Evolutionary conservation across 1,140 invertebrate species (phyloP).

Genomic region (Brachionus paranguensis): DNA sequence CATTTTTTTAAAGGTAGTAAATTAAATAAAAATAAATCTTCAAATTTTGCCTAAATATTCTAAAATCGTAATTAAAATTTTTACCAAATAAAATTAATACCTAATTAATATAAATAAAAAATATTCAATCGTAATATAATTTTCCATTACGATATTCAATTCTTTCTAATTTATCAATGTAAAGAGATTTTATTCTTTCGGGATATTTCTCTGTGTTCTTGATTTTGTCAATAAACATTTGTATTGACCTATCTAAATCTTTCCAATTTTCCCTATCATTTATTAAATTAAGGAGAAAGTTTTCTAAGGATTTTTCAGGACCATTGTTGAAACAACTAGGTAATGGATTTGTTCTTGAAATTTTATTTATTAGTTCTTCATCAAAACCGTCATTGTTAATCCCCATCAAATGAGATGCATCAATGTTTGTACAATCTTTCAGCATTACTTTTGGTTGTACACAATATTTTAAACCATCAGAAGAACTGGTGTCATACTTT

Average conservation of each 20-base stretch:
- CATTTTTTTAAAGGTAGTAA: too few species aligned
- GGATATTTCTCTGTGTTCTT: too few species aligned
- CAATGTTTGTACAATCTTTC: neutral
- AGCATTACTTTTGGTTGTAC: neutral
- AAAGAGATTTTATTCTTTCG: too few species aligned
- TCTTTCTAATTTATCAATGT: too few species aligned
- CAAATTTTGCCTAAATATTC: too few species aligned
- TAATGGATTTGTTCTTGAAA: neutral
- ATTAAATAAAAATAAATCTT: too few species aligned
- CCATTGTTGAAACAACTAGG: neutral
- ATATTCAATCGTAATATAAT: too few species aligned
- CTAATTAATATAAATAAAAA: too few species aligned
- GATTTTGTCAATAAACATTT: too few species aligned
- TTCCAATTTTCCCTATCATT: neutral
- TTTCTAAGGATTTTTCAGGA: neutral
- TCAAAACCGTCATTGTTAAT: neutral
- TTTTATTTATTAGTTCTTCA: neutral
- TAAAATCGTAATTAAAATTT: too few species aligned
- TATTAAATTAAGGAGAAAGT: neutral
- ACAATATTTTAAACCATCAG: neutral
- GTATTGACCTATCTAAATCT: neutral
- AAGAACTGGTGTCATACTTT: neutral
- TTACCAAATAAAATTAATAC: too few species aligned
- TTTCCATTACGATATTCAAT: too few species aligned
- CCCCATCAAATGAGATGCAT: neutral